phyloP scores from a whole-genome alignment of 2,113 vertebrate species.

The Urocynchramus pylzowi region DNA sequence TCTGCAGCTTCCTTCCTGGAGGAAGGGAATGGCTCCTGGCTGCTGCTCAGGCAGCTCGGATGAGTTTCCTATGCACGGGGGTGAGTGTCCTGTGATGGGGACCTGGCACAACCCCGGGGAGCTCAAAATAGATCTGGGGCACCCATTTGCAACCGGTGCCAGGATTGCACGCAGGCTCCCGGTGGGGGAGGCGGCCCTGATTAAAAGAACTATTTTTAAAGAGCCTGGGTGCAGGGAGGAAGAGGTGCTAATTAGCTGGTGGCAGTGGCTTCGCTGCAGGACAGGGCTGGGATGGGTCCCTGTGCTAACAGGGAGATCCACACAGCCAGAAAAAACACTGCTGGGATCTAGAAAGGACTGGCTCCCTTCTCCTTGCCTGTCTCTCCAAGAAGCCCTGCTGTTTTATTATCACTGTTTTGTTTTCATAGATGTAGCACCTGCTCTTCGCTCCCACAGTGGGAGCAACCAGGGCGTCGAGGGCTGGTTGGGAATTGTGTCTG shows the following conservation, averaged over 20 bases:
- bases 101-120: not conserved
- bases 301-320: not conserved
- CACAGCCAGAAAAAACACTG: accelerated
- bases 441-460: not conserved
- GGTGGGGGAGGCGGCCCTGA: not conserved
- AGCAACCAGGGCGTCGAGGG: not conserved
- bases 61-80: too few relatives aligned
- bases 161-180: not conserved
- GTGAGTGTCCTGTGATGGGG: accelerated
- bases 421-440: not conserved
- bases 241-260: slow-evolving; percentile 23
- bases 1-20: not conserved
- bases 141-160: not conserved
- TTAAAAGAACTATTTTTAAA: slow-evolving; percentile 65
- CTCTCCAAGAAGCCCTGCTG: not conserved
- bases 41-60: not conserved
- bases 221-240: not conserved
- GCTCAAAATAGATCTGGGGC: slow-evolving; percentile 34
- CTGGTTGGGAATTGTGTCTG: not conserved
- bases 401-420: not conserved
- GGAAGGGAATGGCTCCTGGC: not conserved
- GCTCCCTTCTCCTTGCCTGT: not conserved
- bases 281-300: accelerated
- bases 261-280: not conserved
- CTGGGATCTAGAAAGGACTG: not conserved